These are phyloP conservation scores for Drosophila ohnishii DNA, from an alignment of 1,140 invertebrate genomes.

Conservation along the genomic window DNA sequence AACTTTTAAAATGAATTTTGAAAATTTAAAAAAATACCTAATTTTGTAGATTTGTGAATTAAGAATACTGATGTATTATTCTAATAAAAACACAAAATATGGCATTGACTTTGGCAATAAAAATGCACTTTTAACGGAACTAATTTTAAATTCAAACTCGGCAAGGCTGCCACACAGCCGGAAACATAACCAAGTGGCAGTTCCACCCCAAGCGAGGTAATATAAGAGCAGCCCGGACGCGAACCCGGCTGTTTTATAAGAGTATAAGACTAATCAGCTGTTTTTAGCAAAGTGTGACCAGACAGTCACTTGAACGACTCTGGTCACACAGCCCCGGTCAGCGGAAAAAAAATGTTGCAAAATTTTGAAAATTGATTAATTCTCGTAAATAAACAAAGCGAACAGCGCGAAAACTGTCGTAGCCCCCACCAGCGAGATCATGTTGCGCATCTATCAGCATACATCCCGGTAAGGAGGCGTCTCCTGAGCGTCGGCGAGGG, in stretches of 20 bases:
- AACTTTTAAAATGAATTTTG: too few relatives aligned
- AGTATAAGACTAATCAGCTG: not conserved
- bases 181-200: too few relatives aligned
- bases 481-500: not conserved
- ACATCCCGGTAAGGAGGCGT: conserved; percentile 64
- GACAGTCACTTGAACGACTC: not conserved
- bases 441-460: conserved; percentile 76
- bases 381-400: conserved; percentile 47
- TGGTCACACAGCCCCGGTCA: conserved; percentile 22
- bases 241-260: not conserved
- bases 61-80: too few relatives aligned
- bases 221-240: not conserved
- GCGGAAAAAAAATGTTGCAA: conserved; percentile 19
- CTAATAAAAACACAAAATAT: too few relatives aligned
- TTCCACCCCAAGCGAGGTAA: too few relatives aligned
- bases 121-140: too few relatives aligned
- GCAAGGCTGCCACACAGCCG: too few relatives aligned
- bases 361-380: conserved; percentile 37
- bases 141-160: too few relatives aligned
- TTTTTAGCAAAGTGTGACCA: not conserved
- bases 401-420: conserved; percentile 49
- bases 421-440: conserved; percentile 49
- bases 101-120: too few relatives aligned
- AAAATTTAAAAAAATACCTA: too few relatives aligned
- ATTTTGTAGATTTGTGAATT: too few relatives aligned